Base-by-base conservation (phyloP, 1,140 invertebrate genomes). In the Aphaenogaster ashmeadi region DNA sequence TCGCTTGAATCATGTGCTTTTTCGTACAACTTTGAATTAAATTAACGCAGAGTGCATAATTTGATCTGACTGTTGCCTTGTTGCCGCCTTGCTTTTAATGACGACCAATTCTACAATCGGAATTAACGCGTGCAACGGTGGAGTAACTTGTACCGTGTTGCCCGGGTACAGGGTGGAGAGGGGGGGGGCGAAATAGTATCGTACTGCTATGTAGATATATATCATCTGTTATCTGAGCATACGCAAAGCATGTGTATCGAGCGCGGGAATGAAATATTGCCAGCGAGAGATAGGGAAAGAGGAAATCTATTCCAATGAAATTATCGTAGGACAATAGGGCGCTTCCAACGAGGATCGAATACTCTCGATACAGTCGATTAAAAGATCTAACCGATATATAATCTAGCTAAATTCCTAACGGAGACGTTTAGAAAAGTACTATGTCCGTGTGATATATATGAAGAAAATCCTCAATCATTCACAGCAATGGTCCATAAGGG, bases 251-350 rank as follows among this genome's bases (percentile, higher is more conserved):
- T 71, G 80, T 84, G 80, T 84, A 84, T 84, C 80, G 78, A 81
- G 47, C 78, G 54, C 54, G 33, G 38, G 54, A 75, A 84, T 84
- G 80, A 84, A 84, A 84, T 84, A 84, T 56, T 27, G 56, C 41
- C 36, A 33, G 27, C 54, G 44, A 38, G 67, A 72, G 80, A 75
- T 84, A 84, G 69, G 54, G 18, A 84, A 75, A 71, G 69, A 84
- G 80, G 80, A 84, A 84, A 84, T 84, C 80, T 74, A 84, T 74
- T 75, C 71, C 69, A 58, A 75, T 72, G 80, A 84, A 84, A 84
- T 84, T 84, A 84, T 84, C n/a, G 69, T 74, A 62, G 54, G 38
- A 84, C 69, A 74, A 60, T 75, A 75, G 54, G 54, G 18, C 27
- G 18, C n/a, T 56, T 81, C 69, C 69, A 84, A 62, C 27, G 69